Conservation (phyloP, 1,140 invertebrate genomes). For the Eueides isabella region DNA sequence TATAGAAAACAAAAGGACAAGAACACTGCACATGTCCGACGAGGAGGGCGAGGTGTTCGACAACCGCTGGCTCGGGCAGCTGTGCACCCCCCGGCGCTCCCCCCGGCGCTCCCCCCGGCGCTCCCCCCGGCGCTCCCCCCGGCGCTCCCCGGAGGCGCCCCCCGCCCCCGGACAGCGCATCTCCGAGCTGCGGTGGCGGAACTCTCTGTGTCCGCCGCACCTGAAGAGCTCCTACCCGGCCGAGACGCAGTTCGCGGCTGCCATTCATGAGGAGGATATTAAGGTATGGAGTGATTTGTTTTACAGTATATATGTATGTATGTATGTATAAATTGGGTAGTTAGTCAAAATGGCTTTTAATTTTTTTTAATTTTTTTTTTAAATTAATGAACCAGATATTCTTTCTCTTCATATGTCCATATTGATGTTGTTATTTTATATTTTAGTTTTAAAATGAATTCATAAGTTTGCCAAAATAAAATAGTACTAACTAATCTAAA, state of each 20-base stretch:
- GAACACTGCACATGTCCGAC: constrained; percentile 89
- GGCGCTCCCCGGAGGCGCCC: constrained; percentile 26
- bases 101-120: no score
- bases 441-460: no score
- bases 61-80: constrained; percentile 87
- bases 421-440: no score
- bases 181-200: constrained; percentile 90
- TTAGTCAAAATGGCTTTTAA: no score
- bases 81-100: constrained; percentile 83
- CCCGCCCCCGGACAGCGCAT: constrained; percentile 51
- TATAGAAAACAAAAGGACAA: constrained; percentile 55
- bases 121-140: constrained; percentile 53
- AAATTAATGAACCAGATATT: no score
- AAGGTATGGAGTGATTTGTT: constrained; percentile 83
- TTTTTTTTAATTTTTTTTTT: no score
- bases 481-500: no score
- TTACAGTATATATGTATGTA: background rate
- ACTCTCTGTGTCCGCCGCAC: constrained; percentile 93
- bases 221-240: constrained; percentile 94
- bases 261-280: constrained; percentile 87
- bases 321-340: no score
- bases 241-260: constrained; percentile 88
- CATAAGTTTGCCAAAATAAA: no score
- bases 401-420: no score
- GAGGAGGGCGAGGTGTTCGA: constrained; percentile 92